Evolutionary conservation across 2,113 vertebrate species (phyloP).

Genomic region (Mesembrinibis cayennensis): DNA sequence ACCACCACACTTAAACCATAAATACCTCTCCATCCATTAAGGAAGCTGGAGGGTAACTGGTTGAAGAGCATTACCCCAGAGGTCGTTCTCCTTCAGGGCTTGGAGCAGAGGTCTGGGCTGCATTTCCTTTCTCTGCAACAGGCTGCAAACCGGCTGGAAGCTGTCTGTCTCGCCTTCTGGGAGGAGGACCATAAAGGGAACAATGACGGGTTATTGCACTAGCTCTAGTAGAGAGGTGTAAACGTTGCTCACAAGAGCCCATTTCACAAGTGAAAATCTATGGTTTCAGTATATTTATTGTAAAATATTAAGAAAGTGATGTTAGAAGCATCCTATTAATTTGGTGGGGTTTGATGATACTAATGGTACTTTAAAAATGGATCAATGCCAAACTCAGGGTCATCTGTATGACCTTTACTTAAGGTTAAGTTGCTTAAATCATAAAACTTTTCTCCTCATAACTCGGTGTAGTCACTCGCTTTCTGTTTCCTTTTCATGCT

Average conservation of each 20-base stretch:
- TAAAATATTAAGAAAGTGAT: not conserved
- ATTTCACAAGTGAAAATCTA: not conserved
- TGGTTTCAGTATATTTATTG: not conserved
- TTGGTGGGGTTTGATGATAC: not conserved
- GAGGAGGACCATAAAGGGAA: not conserved
- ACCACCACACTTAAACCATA: not conserved
- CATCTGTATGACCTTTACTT: not conserved
- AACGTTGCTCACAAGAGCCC: not conserved
- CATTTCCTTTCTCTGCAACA: not conserved
- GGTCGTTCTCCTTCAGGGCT: not conserved
- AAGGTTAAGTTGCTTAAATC: not conserved
- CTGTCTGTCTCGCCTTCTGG: not conserved
- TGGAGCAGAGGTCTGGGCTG: not conserved
- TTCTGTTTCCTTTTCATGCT: not conserved
- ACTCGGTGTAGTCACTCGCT: not conserved
- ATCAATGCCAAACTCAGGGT: not conserved
- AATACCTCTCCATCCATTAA: not conserved
- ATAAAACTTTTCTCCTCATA: not conserved
- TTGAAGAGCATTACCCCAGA: not conserved
- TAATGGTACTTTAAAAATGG: not conserved
- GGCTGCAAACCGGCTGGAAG: not conserved
- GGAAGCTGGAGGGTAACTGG: not conserved
- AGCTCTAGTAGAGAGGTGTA: not conserved
- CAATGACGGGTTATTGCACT: not conserved
- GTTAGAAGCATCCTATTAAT: not conserved